Evolutionary conservation across 2,888 invertebrate species (phyloP).

Genomic region (Hypsopygia costalis): DNA sequence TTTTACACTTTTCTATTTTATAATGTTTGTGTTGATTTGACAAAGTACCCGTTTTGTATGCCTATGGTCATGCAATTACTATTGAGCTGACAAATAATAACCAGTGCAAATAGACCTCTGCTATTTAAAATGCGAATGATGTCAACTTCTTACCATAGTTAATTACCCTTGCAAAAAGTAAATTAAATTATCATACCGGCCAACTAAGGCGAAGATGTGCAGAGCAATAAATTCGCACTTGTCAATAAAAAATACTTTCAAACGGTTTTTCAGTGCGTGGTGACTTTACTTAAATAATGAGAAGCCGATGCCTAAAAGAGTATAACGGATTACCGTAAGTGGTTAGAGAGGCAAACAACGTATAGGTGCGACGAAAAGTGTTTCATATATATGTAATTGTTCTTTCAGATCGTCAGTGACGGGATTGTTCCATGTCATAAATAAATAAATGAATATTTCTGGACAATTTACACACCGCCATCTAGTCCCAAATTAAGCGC

Average conservation of each 20-base stretch:
- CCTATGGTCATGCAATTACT: no score
- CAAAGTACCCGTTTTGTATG: no score
- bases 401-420: no score
- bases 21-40: no score
- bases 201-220: background rate
- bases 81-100: no score
- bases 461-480: no score
- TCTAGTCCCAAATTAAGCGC: no score
- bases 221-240: constrained; percentile 7
- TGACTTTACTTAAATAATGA: constrained; percentile 12
- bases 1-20: no score
- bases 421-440: no score
- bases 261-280: constrained; percentile 2
- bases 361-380: constrained; percentile 7
- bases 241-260: constrained; percentile 6
- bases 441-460: no score
- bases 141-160: background rate
- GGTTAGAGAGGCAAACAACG: constrained; percentile 33
- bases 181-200: background rate
- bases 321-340: constrained; percentile 34
- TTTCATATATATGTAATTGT: background rate
- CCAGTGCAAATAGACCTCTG: no score
- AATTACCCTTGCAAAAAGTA: background rate
- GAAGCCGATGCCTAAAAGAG: constrained; percentile 16
- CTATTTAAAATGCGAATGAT: background rate